Evolutionary conservation across 2,113 vertebrate species (phyloP), one percentile per base, ranked within the genome.

Genomic region (Arenaria interpres): DNA sequence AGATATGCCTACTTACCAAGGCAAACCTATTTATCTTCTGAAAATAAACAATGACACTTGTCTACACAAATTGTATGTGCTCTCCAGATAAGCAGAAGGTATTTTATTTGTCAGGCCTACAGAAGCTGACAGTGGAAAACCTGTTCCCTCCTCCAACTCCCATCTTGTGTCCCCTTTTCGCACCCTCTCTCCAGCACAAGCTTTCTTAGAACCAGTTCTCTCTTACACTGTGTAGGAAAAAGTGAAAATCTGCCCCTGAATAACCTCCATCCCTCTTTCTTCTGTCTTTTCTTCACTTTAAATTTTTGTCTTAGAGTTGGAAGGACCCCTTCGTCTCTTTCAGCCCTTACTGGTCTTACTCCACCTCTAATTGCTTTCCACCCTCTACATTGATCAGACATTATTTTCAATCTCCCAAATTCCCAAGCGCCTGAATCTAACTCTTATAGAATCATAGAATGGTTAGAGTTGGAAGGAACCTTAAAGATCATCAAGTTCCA

Each of bases 361-460:
- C 25, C 13, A 54, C 7, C 11, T 91, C 30, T 91, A 46, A 60
- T 17, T 1, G 2, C 8, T 63, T 4, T n/a, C 22, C 5, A 23
- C 2, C 1, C 1, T 37, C 27, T 46, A 21, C 9, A 6, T 23
- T 23, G 7, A 5, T 73, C 37, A 75, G 14, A 18, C 2, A 35
- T 63, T 57, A 14, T 45, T 60, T 81, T 81, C 62, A 14, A 30
- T 37, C 20, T 96, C 43, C 23, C 7, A 54, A 17, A 71, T 77
- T 74, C 59, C 72, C 68, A 72, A 14, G 39, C 6, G 66, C 23
- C 13, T 41, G 12, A 59, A 79, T 37, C 23, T 56, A 54, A 57
- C 53, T 78, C 28, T 48, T 48, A 48, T 12, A 48, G 46, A 48
- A 48, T 22, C 46, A 48, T 12, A 48, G 46, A 48, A 48, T 48